Evolutionary conservation across 1,140 invertebrate species (phyloP), one percentile per base, ranked within the genome.

Genomic region (Leptinotarsa texana): DNA sequence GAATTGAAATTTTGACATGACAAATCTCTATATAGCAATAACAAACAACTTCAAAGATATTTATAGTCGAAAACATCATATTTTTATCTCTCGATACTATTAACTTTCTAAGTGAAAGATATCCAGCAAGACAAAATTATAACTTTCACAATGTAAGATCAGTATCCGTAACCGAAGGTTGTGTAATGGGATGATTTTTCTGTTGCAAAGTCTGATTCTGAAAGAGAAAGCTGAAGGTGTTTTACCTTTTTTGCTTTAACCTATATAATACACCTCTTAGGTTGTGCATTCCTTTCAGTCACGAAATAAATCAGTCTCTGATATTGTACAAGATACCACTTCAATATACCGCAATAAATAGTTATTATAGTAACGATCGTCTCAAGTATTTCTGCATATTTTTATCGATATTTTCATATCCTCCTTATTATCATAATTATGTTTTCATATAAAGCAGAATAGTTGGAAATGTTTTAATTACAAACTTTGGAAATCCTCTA

Each of bases 81-180:
- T n/a, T 33, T 27, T 66, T 65, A 47, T 21, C 47, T 61, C 67
- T 49, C 27, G 47, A 18, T 69, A 76, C 75, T 71, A 70, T 75
- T 76, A 74, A 78, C 77, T 78, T 78, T 78, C 77, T 73, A 78
- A 78, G 77, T 78, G 77, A 78, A 78, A 78, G 77, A 78, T 76
- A 76, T 78, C 74, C 66, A 77, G 75, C 73, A 74, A 77, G 69
- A 57, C 51, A 57, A 57, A 57, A 15, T 57, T 57, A 57, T 57
- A n/a, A 57, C 51, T 57, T 57, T 57, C 51, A 57, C 51, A 57
- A 57, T 57, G n/a, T 57, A 57, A 57, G 51, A 57, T 57, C 51
- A 57, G 51, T 57, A 18, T 18, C 51, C 51, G 51, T 57, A 57
- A 57, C 51, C 51, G 13, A 57, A 57, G 51, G 51, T 57, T 57